These are phyloP conservation scores for Reticulitermes lucifugus DNA, from an alignment of 2,888 invertebrate species.

Conservation along the genomic window DNA sequence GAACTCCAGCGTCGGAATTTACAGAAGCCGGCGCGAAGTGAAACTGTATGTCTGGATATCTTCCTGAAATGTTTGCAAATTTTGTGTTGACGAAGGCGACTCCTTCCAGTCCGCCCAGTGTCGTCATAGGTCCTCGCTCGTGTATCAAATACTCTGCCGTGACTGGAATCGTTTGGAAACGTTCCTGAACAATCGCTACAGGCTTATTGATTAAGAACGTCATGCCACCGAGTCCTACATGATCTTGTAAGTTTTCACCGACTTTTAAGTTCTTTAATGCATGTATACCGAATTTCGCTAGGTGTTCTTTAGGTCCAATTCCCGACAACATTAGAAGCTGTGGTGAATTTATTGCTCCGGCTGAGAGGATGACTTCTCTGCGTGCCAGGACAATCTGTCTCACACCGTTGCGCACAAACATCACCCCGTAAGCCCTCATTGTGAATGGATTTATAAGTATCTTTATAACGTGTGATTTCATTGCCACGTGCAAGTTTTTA, in stretches of 20 bases:
- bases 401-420: conserved; percentile 80
- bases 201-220: conserved; percentile 86
- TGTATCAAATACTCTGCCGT: conserved; percentile 84
- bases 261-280: conserved; percentile 77
- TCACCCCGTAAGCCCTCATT: conserved; percentile 83
- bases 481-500: conserved; percentile 82
- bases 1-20: conserved; percentile 80
- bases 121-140: conserved; percentile 87
- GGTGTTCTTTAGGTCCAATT: conserved; percentile 78
- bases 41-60: conserved; percentile 91
- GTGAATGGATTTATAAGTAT: conserved; percentile 79
- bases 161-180: conserved; percentile 80
- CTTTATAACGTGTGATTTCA: conserved; percentile 83
- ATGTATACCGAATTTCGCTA: conserved; percentile 76
- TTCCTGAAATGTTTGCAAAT: conserved; percentile 80
- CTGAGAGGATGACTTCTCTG: conserved; percentile 87
- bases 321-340: conserved; percentile 94
- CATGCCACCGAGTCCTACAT: conserved; percentile 87
- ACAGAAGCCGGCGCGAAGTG: conserved; percentile 94
- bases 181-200: conserved; percentile 83
- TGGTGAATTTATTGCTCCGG: conserved; percentile 92
- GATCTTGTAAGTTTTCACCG: conserved; percentile 80
- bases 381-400: conserved; percentile 77
- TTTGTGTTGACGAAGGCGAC: conserved; percentile 88
- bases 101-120: conserved; percentile 88